Percentiles rank a stretch among this genome's conserved stretches.
Evolutionary conservation across 1,140 invertebrate genomes (phyloP).

Genomic region (Copidosoma floridanum): DNA sequence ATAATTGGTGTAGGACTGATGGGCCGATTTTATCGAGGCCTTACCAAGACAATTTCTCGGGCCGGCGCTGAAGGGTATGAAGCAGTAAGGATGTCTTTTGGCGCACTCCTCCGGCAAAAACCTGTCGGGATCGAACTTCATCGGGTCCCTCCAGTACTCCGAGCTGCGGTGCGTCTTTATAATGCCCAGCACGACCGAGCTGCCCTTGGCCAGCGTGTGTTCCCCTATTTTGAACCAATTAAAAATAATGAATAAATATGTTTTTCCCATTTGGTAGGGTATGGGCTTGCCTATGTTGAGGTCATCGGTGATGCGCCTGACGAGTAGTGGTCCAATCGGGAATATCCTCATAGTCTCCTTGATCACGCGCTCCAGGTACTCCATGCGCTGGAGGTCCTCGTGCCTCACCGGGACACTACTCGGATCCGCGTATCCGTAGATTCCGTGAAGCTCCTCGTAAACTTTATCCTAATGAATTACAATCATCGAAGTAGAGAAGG

Average conservation of each 20-base stretch:
- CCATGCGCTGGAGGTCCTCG: conserved; percentile 62
- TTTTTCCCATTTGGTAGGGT: not conserved
- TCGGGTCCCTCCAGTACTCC: conserved; percentile 61
- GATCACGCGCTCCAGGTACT: conserved; percentile 64
- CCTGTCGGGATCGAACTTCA: conserved; percentile 65
- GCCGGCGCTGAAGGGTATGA: conserved; percentile 64
- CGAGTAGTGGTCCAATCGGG: conserved; percentile 62
- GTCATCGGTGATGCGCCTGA: conserved; percentile 51
- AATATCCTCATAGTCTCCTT: conserved; percentile 67
- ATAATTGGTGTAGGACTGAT: too few species aligned
- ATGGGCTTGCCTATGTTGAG: conserved; percentile 30
- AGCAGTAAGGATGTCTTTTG: conserved; percentile 53
- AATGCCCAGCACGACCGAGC: conserved; percentile 26
- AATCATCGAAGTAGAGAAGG: not conserved
- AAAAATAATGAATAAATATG: not conserved
- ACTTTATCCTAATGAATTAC: conserved; percentile 53
- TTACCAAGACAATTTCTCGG: conserved; percentile 62
- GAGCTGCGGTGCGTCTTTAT: conserved; percentile 57
- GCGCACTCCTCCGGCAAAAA: conserved; percentile 61
- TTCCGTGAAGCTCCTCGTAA: conserved; percentile 59
- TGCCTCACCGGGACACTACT: conserved; percentile 34
- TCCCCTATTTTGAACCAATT: conserved; percentile 9
- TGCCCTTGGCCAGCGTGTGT: conserved; percentile 29
- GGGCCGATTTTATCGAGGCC: too few species aligned
- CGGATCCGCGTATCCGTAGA: conserved; percentile 49